Evolutionary conservation across 2,113 vertebrate genomes (phyloP).

Genomic region (Clarias batrachus): DNA sequence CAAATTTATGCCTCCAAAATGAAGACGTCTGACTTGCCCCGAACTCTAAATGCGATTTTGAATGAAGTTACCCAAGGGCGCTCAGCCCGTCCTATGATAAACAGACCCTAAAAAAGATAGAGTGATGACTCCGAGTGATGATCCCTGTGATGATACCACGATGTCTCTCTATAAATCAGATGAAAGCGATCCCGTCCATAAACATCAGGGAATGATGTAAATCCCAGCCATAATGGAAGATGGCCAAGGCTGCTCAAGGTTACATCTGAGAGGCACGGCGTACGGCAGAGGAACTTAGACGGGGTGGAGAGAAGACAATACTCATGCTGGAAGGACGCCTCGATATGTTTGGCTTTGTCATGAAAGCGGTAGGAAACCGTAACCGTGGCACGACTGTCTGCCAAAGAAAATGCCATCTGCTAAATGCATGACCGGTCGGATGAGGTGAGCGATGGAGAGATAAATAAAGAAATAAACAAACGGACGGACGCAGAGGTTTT

Average conservation of each 20-base stretch:
- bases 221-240: conserved; percentile 51
- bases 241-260: conserved; percentile 56
- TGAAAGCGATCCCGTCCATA: conserved; percentile 38
- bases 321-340: conserved; percentile 58
- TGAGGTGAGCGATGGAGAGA: conserved; percentile 54
- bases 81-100: conserved; percentile 31
- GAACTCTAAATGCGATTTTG: conserved; percentile 14
- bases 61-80: conserved; percentile 17
- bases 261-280: conserved; percentile 42
- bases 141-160: conserved; percentile 23
- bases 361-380: conserved; percentile 28
- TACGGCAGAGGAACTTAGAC: conserved; percentile 16
- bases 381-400: conserved; percentile 44
- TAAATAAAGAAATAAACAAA: conserved; percentile 58
- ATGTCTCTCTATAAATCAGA: conserved; percentile 49
- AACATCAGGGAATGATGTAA: conserved; percentile 41
- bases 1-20: conserved; percentile 23
- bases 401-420: conserved; percentile 62
- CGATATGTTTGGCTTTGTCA: conserved; percentile 50
- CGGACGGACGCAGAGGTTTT: conserved; percentile 30
- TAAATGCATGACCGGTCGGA: conserved; percentile 61
- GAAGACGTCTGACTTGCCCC: not conserved
- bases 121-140: conserved; percentile 23
- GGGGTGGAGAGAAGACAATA: conserved; percentile 22
- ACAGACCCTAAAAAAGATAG: conserved; percentile 33